A percentile compares a stretch with the other conserved stretches of the same genome.
Evolutionary conservation across 2,113 vertebrate species (phyloP).

Genomic region (Monarcha castaneiventris): DNA sequence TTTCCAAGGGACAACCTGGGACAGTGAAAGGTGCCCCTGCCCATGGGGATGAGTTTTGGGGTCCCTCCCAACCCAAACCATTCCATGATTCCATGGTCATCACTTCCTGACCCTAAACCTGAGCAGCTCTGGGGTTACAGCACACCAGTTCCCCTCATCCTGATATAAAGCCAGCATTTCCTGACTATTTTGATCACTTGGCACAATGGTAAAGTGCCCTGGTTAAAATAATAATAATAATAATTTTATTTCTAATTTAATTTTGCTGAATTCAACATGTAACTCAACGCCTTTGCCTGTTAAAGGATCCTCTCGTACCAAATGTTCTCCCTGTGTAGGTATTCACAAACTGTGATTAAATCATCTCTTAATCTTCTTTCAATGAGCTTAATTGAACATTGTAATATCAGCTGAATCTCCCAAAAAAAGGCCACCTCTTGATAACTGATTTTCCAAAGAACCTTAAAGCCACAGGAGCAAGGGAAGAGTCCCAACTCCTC

Average conservation of each 20-base stretch:
- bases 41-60: neutral
- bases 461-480: neutral
- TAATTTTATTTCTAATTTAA: neutral
- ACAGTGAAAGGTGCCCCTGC: neutral
- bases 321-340: neutral
- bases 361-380: constrained; percentile 14
- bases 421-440: neutral
- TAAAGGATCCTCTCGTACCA: constrained; percentile 8
- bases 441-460: neutral
- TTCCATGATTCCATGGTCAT: neutral
- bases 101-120: neutral
- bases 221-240: neutral
- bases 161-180: neutral
- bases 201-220: neutral
- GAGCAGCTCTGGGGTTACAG: neutral
- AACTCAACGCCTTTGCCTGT: neutral
- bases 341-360: constrained; percentile 21
- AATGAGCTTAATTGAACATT: neutral
- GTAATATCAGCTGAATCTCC: neutral
- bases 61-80: neutral
- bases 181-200: neutral
- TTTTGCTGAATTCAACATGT: neutral
- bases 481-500: neutral
- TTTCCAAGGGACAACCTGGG: neutral
- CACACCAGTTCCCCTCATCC: neutral